Evolutionary conservation across 2,888 invertebrate genomes (phyloP), one percentile per base, ranked within the genome.

Genomic region (Hybos culiciformis): DNA sequence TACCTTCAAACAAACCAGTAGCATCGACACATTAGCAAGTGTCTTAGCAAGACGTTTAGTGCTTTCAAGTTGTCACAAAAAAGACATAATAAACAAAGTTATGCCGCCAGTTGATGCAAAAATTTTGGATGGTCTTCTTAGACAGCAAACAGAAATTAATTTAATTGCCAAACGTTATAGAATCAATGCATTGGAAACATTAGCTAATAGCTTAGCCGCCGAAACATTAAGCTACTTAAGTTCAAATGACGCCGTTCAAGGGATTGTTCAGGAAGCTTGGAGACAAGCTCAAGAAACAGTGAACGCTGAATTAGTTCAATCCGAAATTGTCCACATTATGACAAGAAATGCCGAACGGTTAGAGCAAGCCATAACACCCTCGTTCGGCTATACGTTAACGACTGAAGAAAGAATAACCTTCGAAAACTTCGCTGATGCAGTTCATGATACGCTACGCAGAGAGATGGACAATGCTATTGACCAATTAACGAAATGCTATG

Each of bases 241-340:
- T 2, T 70, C 67, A 5, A 60, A 60, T 46, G 69, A 73, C 57
- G 61, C 69, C 42, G 79, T 78, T 49, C 78, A 80, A 51, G 75
- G 75, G 42, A 72, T 81, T 26, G 77, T 83, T 17, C 75, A 82
- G 23, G 80, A 80, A 54, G 83, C 83, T 5, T 82, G 80, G 77
- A 75, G 77, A 31, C 72, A 78, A 46, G 84, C 86, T 2, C 77
- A 81, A 42, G 81, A 83, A 55, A 76, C 78, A 2, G 77, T 83
- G 1, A 81, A 80, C 53, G 74, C 77, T 3, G 83, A 83, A 60
- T 68, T 85, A 21, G 80, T 84, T 21, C 81, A 82, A 56, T 78
- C 81, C 1, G 84, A 84, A 65, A 80, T 84, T 47, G 75, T 80
- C 15, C 80, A 83, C 46, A 80, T 83, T 6, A 72, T 83, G 57